Conservation (phyloP, 2,797 vertebrate species). For the Channa striata region DNA sequence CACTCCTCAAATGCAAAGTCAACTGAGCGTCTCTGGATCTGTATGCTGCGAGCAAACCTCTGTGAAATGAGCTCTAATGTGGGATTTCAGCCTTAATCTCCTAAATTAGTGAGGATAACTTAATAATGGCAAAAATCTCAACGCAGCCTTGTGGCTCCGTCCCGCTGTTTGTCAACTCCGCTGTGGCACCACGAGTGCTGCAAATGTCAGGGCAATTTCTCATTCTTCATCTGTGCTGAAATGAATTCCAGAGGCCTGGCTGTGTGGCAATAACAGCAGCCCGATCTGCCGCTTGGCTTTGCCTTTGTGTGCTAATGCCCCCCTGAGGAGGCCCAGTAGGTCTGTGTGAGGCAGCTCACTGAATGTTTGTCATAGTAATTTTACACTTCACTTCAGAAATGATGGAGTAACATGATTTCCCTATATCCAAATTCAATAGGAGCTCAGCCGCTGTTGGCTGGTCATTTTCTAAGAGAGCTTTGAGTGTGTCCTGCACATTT, state of each 20-base stretch:
- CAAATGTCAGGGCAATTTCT: slow-evolving; percentile 34
- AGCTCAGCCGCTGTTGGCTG: not conserved
- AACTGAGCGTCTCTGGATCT: slow-evolving; percentile 6
- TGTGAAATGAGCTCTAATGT: slow-evolving; percentile 24
- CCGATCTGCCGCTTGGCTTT: slow-evolving; percentile 28
- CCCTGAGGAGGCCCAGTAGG: slow-evolving; percentile 25
- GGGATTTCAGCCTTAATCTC: slow-evolving; percentile 42
- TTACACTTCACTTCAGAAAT: slow-evolving; percentile 5
- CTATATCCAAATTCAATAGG: not conserved
- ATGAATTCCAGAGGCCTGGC: slow-evolving; percentile 25
- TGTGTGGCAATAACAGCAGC: slow-evolving; percentile 13
- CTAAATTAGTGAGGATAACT: slow-evolving; percentile 31
- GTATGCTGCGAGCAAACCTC: slow-evolving; percentile 9
- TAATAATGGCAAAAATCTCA: slow-evolving; percentile 29
- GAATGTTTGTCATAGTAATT: slow-evolving; percentile 30
- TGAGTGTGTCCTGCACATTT: no score
- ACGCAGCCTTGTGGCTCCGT: not conserved
- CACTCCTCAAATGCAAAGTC: not conserved
- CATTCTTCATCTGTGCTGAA: slow-evolving; percentile 20
- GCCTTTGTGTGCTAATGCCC: slow-evolving; percentile 39
- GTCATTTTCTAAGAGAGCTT: no score
- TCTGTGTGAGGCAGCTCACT: slow-evolving; percentile 14
- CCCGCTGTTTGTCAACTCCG: slow-evolving; percentile 10
- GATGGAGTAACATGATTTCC: slow-evolving; percentile 2
- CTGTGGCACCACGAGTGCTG: slow-evolving; percentile 10